Conservation (phyloP, 1,140 invertebrate species). For the Bradysia coprophila region DNA sequence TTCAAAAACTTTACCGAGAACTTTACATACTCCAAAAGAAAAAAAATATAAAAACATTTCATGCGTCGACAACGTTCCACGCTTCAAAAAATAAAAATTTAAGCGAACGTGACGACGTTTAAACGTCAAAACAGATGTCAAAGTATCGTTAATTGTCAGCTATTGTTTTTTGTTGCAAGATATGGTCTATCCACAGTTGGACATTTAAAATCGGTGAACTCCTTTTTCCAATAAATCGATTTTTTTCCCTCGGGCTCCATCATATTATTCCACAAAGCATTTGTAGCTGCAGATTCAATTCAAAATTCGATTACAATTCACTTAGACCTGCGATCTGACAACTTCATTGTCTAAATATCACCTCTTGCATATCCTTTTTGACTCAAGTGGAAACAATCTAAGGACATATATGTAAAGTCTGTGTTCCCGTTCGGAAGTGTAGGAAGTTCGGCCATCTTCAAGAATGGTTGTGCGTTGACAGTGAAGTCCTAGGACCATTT, state of each 20-base stretch:
- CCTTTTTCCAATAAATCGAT: conserved; percentile 11
- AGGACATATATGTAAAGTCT: conserved; percentile 39
- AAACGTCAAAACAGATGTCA: too few species aligned
- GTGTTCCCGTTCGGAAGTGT: conserved; percentile 16
- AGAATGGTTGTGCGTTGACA: conserved; percentile 36
- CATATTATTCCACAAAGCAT: conserved; percentile 40
- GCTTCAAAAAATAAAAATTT: too few species aligned
- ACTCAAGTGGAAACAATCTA: conserved; percentile 54
- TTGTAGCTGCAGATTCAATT: conserved; percentile 28
- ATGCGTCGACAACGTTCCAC: too few species aligned
- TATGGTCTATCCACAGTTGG: conserved; percentile 18
- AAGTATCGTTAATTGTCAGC: too few species aligned
- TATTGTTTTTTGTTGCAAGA: conserved; percentile 20
- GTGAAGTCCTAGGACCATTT: conserved; percentile 49
- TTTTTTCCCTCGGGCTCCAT: conserved; percentile 26
- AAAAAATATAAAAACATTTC: too few species aligned
- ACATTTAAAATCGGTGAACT: conserved; percentile 18
- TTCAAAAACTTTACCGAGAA: too few species aligned
- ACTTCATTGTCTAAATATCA: too few species aligned
- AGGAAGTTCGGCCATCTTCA: conserved; percentile 22
- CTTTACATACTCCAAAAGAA: too few species aligned
- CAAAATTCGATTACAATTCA: too few species aligned
- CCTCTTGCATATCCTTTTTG: conserved; percentile 40
- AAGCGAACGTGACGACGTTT: too few species aligned
- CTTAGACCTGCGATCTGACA: too few species aligned